Conservation (phyloP, 92 coral and sea anemone genomes). For the Ricordea florida region DNA sequence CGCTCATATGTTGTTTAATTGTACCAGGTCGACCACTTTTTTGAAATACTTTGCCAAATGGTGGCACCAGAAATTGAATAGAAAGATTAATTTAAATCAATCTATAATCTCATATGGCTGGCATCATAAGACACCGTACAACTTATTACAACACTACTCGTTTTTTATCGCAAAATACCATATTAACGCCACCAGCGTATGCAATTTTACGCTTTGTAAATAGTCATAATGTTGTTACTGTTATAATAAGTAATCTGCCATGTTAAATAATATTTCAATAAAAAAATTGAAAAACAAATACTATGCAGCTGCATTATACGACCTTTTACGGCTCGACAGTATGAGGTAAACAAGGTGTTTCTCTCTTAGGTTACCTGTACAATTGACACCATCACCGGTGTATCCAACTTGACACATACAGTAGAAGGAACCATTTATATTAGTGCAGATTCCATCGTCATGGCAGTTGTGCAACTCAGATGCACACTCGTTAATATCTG, state of each 20-base stretch:
- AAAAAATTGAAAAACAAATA: too few relatives aligned
- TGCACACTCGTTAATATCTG: constrained; percentile 74
- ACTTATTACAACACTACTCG: background rate
- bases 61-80: background rate
- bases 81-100: background rate
- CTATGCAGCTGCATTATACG: too few relatives aligned
- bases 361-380: constrained; percentile 66
- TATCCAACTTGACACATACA: constrained; percentile 63
- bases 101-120: background rate
- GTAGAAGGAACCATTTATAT: constrained; percentile 64
- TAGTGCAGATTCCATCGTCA: constrained; percentile 48
- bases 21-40: background rate
- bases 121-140: background rate
- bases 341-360: too few relatives aligned
- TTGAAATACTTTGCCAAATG: background rate
- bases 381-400: constrained; percentile 64
- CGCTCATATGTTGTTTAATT: background rate
- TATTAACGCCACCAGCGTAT: background rate
- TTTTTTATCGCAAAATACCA: background rate
- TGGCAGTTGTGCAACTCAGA: constrained; percentile 51
- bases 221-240: too few relatives aligned
- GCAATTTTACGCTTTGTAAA: too few relatives aligned
- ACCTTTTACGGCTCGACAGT: too few relatives aligned
- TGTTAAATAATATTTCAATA: too few relatives aligned
- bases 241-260: too few relatives aligned